Evolutionary conservation across 1,140 invertebrate genomes (phyloP).

Genomic region (Elysia chlorotica): DNA sequence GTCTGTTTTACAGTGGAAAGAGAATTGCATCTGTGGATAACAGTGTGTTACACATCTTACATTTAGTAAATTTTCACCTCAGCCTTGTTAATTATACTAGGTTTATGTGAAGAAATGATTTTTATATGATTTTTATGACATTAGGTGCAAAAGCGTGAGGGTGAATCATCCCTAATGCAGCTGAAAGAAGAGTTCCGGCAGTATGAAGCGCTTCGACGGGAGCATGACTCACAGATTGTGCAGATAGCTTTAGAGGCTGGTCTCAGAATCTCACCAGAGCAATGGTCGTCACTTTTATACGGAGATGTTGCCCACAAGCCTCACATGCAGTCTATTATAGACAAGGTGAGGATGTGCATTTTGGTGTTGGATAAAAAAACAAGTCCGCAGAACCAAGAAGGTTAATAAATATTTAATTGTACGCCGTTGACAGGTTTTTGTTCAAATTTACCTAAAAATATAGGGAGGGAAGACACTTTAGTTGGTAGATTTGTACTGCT

Average conservation of each 20-base stretch:
- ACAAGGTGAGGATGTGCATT: slow-evolving; percentile 66
- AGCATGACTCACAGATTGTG: slow-evolving; percentile 91
- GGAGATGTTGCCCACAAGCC: slow-evolving; percentile 94
- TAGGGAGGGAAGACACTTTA: too few species aligned
- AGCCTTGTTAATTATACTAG: not conserved
- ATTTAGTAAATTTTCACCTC: too few species aligned
- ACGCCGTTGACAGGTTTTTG: too few species aligned
- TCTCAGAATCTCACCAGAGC: slow-evolving; percentile 94
- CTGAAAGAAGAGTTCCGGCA: slow-evolving; percentile 96
- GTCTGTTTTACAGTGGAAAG: too few species aligned
- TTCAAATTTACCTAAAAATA: too few species aligned
- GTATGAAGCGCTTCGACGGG: slow-evolving; percentile 88
- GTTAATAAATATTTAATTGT: too few species aligned
- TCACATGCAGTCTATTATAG: slow-evolving; percentile 98
- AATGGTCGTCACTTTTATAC: slow-evolving; percentile 96
- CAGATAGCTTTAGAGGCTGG: slow-evolving; percentile 95
- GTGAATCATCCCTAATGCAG: slow-evolving; percentile 98
- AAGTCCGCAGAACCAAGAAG: too few species aligned
- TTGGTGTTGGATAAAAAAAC: too few species aligned
- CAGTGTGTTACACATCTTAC: too few species aligned
- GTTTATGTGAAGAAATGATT: not conserved
- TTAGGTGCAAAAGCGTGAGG: slow-evolving; percentile 93
- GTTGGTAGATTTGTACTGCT: too few species aligned
- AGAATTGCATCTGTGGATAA: too few species aligned
- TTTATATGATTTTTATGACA: not conserved